Percentiles rank a stretch among this genome's conserved stretches.
Evolutionary conservation across 1,140 invertebrate species (phyloP).

Genomic region (Oreohelix idahoensis): DNA sequence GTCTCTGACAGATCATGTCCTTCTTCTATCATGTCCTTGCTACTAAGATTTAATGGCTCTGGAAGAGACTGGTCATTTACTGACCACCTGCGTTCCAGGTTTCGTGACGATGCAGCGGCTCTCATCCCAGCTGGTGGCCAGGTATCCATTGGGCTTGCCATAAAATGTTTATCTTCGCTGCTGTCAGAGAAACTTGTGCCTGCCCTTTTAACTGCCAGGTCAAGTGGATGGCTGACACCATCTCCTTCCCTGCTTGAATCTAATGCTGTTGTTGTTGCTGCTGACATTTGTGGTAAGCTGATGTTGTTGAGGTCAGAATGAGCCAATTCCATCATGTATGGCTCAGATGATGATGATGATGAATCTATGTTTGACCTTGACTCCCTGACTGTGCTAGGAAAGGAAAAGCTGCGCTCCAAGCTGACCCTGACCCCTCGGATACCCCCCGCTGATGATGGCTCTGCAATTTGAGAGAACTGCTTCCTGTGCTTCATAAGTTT

Average conservation of each 20-base stretch:
- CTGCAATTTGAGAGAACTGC: not conserved
- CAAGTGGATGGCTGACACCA: not conserved
- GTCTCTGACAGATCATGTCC: not conserved
- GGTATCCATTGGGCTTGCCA: not conserved
- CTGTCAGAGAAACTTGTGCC: too few species aligned
- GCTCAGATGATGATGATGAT: not conserved
- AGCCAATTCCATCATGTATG: not conserved
- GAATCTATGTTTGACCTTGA: conserved; percentile 2
- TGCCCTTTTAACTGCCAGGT: conserved; percentile 9
- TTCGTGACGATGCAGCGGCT: not conserved
- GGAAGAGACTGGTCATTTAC: conserved; percentile 16
- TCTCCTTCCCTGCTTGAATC: not conserved
- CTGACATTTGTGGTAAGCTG: not conserved
- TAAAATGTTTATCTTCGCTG: not conserved
- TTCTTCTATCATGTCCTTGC: not conserved
- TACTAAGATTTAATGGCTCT: conserved; percentile 25
- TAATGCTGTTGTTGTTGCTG: not conserved
- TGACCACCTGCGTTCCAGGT: conserved; percentile 25
- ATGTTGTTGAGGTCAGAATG: not conserved
- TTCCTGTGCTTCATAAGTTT: conserved; percentile 31
- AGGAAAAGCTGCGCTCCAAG: conserved; percentile 32
- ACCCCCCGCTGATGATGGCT: not conserved
- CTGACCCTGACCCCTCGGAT: not conserved
- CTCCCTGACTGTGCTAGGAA: not conserved
- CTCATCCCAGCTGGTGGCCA: conserved; percentile 2